Evolutionary conservation across 2,888 invertebrate species (phyloP).

Genomic region (Pocota personata): DNA sequence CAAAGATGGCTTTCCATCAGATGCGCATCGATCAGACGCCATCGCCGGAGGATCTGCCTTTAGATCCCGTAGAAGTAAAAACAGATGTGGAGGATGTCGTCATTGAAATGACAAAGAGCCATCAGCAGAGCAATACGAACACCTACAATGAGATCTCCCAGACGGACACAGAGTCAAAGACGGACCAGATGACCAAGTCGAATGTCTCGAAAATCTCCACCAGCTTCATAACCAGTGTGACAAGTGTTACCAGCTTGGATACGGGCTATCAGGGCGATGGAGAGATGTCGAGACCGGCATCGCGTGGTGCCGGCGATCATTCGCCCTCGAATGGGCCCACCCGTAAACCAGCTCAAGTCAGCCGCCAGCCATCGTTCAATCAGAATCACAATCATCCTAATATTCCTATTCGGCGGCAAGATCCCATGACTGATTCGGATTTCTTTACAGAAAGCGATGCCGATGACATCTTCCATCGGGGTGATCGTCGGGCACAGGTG

Average conservation of each 20-base stretch:
- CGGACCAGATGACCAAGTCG: conserved; percentile 85
- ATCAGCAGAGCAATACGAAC: conserved; percentile 68
- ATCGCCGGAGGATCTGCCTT: conserved; percentile 92
- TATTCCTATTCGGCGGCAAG: conserved; percentile 88
- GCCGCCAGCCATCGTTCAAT: conserved; percentile 83
- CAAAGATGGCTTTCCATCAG: conserved; percentile 80
- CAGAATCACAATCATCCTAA: conserved; percentile 81
- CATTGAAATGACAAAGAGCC: conserved; percentile 79
- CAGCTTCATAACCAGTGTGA: conserved; percentile 93
- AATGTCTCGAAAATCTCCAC: conserved; percentile 87
- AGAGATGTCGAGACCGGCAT: conserved; percentile 93
- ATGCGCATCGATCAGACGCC: conserved; percentile 90
- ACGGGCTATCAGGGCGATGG: conserved; percentile 97
- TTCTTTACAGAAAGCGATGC: conserved; percentile 96
- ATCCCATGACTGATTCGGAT: conserved; percentile 96
- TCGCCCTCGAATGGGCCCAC: conserved; percentile 85
- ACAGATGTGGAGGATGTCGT: conserved; percentile 85
- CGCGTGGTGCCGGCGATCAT: conserved; percentile 90
- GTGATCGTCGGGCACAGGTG: conserved; percentile 91
- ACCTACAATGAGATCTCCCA: conserved; percentile 84
- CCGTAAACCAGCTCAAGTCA: conserved; percentile 78
- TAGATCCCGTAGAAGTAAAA: conserved; percentile 88
- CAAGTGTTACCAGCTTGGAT: conserved; percentile 95
- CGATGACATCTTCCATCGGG: conserved; percentile 88
- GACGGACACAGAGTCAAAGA: conserved; percentile 85